Conservation (phyloP, 2,113 vertebrate species). For the Boulengeromyrus knoepffleri region DNA sequence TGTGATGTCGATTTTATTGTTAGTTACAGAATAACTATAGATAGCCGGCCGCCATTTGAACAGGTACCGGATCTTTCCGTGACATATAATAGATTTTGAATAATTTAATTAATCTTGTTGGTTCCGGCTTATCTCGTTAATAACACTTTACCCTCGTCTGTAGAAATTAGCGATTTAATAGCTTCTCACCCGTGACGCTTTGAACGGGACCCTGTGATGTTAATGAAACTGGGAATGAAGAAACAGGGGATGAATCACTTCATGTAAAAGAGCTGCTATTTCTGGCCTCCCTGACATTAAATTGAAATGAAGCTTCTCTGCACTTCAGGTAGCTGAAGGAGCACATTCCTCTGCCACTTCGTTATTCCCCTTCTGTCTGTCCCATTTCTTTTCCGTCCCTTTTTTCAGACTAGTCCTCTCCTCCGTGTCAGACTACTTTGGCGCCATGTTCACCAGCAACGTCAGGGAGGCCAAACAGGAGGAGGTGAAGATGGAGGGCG, state of each 20-base stretch:
- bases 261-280: background rate
- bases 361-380: background rate
- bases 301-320: background rate
- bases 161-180: conserved; percentile 11
- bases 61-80: background rate
- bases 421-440: conserved; percentile 98
- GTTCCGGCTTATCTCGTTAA: background rate
- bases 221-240: background rate
- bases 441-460: conserved; percentile 97
- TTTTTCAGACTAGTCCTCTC: conserved; percentile 82
- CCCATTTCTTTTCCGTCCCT: conserved; percentile 23
- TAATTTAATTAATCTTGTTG: conserved; percentile 4
- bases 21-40: background rate
- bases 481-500: conserved; percentile 96
- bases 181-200: background rate
- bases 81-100: background rate
- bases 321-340: background rate
- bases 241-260: background rate
- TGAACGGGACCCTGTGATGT: background rate
- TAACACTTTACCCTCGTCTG: background rate
- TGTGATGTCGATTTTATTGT: background rate
- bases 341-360: background rate
- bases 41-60: background rate
- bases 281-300: background rate
- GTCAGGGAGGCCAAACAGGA: conserved; percentile 94